phyloP scores from a whole-genome alignment of 2,888 invertebrate species.

The Calliopum simillimum region DNA sequence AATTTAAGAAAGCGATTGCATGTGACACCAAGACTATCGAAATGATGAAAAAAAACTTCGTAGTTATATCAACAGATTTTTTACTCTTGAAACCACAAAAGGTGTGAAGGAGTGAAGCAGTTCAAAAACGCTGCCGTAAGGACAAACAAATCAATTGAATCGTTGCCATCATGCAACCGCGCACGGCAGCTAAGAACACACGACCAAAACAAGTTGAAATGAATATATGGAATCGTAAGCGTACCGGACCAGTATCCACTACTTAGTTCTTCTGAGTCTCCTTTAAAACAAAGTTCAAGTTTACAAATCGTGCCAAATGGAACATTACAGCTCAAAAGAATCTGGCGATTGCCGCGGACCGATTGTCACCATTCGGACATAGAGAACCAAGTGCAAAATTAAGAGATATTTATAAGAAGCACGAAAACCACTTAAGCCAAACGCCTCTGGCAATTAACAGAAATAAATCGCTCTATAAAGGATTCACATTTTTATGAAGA shows the following conservation, averaged over 20 bases:
- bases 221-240: slow-evolving; percentile 8
- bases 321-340: slow-evolving; percentile 59
- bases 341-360: slow-evolving; percentile 59
- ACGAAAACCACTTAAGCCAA: slow-evolving; percentile 67
- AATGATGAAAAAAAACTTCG: neutral
- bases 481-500: slow-evolving; percentile 37
- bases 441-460: slow-evolving; percentile 66
- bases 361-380: slow-evolving; percentile 49
- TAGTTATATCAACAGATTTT: neutral
- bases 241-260: slow-evolving; percentile 6
- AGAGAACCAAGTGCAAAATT: slow-evolving; percentile 53
- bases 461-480: slow-evolving; percentile 56
- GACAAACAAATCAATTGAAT: slow-evolving; percentile 59
- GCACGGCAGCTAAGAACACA: slow-evolving; percentile 47
- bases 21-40: neutral
- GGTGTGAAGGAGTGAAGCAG: neutral
- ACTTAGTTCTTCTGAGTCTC: slow-evolving; percentile 28
- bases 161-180: slow-evolving; percentile 62
- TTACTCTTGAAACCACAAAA: neutral
- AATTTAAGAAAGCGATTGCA: slow-evolving; percentile 3
- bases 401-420: slow-evolving; percentile 67
- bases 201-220: neutral
- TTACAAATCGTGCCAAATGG: slow-evolving; percentile 64
- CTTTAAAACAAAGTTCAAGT: slow-evolving; percentile 31
- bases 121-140: slow-evolving; percentile 22